Evolutionary conservation across 2,888 invertebrate species (phyloP).

Genomic region (Pandemis heparana): DNA sequence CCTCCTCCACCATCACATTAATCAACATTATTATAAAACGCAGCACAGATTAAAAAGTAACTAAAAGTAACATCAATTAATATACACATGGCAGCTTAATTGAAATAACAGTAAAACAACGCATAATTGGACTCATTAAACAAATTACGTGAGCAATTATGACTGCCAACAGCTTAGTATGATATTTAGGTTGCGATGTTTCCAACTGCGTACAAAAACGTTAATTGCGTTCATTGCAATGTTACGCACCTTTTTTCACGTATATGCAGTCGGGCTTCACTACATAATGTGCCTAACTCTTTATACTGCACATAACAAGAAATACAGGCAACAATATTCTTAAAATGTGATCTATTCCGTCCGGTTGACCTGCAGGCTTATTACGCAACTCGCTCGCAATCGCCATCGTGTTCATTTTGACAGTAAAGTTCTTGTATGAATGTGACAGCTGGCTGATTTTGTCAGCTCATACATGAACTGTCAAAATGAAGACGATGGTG

Average conservation of each 20-base stretch:
- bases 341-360: no score
- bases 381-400: no score
- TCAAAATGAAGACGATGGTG: no score
- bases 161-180: conserved; percentile 44
- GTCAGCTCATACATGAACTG: no score
- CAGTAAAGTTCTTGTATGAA: no score
- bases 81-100: conserved; percentile 7
- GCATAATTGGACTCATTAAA: conserved; percentile 45
- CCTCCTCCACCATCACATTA: no score
- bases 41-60: neutral
- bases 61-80: neutral
- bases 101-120: conserved; percentile 25
- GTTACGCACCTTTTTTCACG: conserved; percentile 41
- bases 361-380: no score
- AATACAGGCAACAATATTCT: no score
- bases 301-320: no score
- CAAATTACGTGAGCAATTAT: conserved; percentile 50
- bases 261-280: conserved; percentile 7
- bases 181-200: conserved; percentile 49
- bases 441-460: no score
- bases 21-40: no score
- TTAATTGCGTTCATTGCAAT: conserved; percentile 49
- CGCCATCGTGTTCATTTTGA: no score
- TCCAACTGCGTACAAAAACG: conserved; percentile 45
- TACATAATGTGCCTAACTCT: neutral